Evolutionary conservation across 2,797 vertebrate genomes (phyloP).

Genomic region (Lophura swinhoii): DNA sequence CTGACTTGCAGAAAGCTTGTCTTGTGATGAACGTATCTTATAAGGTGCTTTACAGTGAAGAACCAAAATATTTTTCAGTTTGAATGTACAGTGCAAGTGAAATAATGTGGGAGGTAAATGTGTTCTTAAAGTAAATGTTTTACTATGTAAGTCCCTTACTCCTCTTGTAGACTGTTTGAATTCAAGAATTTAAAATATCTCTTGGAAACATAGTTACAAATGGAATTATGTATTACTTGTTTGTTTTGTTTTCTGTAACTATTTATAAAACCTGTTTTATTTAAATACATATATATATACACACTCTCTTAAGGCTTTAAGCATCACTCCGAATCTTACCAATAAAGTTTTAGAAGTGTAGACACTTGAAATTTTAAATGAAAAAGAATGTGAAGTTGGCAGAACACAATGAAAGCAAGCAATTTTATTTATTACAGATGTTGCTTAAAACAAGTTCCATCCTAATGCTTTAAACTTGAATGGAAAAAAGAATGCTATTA

Average conservation of each 20-base stretch:
- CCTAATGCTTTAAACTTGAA: constrained; percentile 19
- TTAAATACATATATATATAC: constrained; percentile 18
- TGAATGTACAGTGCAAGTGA: constrained; percentile 56
- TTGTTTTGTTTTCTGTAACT: constrained; percentile 69
- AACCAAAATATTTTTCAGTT: constrained; percentile 65
- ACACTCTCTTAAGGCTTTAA: background rate
- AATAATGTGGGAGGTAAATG: constrained; percentile 28
- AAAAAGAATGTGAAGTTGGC: background rate
- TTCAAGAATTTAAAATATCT: constrained; percentile 39
- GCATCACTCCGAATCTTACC: background rate
- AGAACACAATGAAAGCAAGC: background rate
- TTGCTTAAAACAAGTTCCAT: constrained; percentile 29
- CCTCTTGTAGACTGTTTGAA: constrained; percentile 8
- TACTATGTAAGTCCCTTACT: constrained; percentile 56
- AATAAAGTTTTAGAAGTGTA: constrained; percentile 1
- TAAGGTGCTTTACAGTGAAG: constrained; percentile 72
- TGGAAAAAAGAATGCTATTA: background rate
- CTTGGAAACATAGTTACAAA: constrained; percentile 30
- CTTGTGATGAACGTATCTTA: constrained; percentile 61
- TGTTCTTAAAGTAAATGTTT: constrained; percentile 52
- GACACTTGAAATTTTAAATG: background rate
- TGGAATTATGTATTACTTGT: constrained; percentile 46
- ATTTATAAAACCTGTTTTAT: constrained; percentile 69
- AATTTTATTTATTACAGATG: constrained; percentile 39
- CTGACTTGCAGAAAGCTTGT: constrained; percentile 35